Base-by-base conservation (phyloP, 2,113 vertebrate genomes). In the Brachirus orientalis region DNA sequence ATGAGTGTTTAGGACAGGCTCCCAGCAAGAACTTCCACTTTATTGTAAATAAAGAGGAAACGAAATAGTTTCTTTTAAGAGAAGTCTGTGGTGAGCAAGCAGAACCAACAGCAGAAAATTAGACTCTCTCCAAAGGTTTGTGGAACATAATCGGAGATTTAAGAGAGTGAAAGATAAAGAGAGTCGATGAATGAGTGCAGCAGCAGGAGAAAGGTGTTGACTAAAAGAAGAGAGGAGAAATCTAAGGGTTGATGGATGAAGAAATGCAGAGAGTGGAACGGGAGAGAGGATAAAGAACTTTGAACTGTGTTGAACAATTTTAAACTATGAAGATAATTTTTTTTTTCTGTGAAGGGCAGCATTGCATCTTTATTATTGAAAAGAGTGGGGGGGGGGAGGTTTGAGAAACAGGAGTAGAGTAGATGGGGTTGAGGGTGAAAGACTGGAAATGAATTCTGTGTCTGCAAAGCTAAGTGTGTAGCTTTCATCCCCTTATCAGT, bases 401-500 rank as follows among this genome's bases (percentile, higher is more conserved):
- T 28, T 28, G 59, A 74, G 68, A 46, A 56, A 73, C 0, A 8
- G 48, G 55, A 67, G 14, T 62, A 70, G 73, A 20, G n/a, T n/a
- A n/a, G n/a, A n/a, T n/a, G 28, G 28, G 28, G 28, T 28, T 28
- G 28, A 28, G 28, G 3, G 28, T 28, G 28, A 28, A 28, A 28
- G 28, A 28, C 3, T 28, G 28, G 28, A 37, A 69, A 69, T 41
- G 67, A 65, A 67, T 67, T 70, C 55, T 53, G 28, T 63, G 57
- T 56, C 51, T 68, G 37, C 47, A 14, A 66, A 48, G 52, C 71
- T 65, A 63, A 71, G 55, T 64, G 78, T 77, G 56, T 48, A 67
- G 62, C 62, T 72, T 59, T 72, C 64, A 55, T 51, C 37, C 36
- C 36, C 69, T 87, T 80, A 88, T 89, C 81, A 80, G 64, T 66